Base-by-base conservation (phyloP, 2,888 invertebrate species). In the Dicyrtomina minuta region DNA sequence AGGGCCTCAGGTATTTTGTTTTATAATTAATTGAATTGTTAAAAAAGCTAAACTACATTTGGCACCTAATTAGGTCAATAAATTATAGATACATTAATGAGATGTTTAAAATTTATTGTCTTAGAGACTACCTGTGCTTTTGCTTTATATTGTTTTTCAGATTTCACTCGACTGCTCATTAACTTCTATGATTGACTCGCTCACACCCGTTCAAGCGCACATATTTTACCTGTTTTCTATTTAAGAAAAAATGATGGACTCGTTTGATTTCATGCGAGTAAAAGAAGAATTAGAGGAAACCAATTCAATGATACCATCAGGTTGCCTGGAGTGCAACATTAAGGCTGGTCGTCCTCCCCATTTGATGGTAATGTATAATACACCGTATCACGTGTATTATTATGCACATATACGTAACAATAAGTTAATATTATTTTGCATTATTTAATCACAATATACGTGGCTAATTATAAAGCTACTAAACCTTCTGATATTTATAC, bases 121-220 rank as follows among this genome's bases (percentile, higher is more conserved):
- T n/a, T n/a, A n/a, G n/a, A n/a, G n/a, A n/a, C n/a, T n/a, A n/a
- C n/a, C n/a, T n/a, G n/a, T n/a, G n/a, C n/a, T n/a, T n/a, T n/a
- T n/a, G n/a, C n/a, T n/a, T n/a, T n/a, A n/a, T n/a, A n/a, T n/a
- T n/a, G n/a, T n/a, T n/a, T n/a, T n/a, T n/a, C 55, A 74, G 68
- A 46, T 66, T 49, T 56, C 51, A 79, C 84, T 94, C 44, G 88
- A 91, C 80, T 84, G 92, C 77, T 86, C 89, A 72, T 83, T 95
- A 55, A 93, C 93, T 4, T 88, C 91, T 0, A 84, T 94, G 27
- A 87, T 89, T 73, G 82, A 90, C 51, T 90, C 93, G 79, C 81
- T 94, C 68, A 90, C 92, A 24, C 96, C 96, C 10, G 85, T 92
- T 73, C 95, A 96, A 83, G 84, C 93, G 56, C 92, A 94, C 81